These are phyloP conservation scores for Odontomyia ornata DNA, from an alignment of 2,888 invertebrate species.

Conservation along the genomic window DNA sequence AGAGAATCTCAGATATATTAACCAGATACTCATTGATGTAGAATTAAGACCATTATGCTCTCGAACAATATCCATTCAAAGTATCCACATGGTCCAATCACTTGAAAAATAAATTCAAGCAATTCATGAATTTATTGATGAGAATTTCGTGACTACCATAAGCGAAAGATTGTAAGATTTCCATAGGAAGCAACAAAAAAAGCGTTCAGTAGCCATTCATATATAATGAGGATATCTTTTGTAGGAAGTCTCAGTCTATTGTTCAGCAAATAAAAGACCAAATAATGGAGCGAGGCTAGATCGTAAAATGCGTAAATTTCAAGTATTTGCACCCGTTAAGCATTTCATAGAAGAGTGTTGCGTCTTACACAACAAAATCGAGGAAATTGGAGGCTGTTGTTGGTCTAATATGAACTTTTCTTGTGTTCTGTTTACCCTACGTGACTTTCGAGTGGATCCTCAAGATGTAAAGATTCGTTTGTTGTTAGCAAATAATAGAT, in stretches of 20 bases:
- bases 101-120: background rate
- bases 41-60: background rate
- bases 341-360: background rate
- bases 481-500: too few species aligned
- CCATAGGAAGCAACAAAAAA: too few species aligned
- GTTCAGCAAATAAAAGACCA: background rate
- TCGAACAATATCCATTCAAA: background rate
- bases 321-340: constrained; percentile 1
- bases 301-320: background rate
- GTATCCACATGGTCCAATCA: background rate
- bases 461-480: too few species aligned
- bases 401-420: too few species aligned
- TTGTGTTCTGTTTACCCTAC: too few species aligned
- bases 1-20: too few species aligned
- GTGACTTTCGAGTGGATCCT: too few species aligned
- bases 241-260: background rate
- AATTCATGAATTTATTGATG: background rate
- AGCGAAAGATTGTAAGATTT: too few species aligned
- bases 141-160: constrained; percentile 12
- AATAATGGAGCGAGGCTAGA: background rate
- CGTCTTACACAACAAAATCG: background rate
- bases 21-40: background rate
- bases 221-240: too few species aligned
- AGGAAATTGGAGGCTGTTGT: background rate
- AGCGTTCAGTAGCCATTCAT: too few species aligned